Conservation (phyloP, 2,113 vertebrate genomes). For the Charina bottae region DNA sequence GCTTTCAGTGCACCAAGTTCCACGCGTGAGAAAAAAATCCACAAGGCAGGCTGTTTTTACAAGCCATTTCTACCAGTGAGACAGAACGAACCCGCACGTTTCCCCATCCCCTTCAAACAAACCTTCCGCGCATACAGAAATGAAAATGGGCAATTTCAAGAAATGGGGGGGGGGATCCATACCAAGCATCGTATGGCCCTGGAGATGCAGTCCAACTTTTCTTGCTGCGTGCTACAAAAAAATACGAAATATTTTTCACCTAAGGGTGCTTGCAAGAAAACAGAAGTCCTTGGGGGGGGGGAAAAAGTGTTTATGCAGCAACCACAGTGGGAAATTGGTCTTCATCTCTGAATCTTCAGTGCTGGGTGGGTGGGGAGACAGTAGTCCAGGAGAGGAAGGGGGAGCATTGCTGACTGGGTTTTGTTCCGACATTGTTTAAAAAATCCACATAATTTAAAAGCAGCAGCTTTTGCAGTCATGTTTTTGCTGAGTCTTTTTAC, state of each 20-base stretch:
- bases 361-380: not conserved
- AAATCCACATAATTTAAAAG: not conserved
- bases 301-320: not conserved
- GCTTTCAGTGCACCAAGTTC: not conserved
- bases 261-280: too few relatives aligned
- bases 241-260: too few relatives aligned
- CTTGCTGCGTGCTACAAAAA: too few relatives aligned
- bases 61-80: not conserved
- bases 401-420: not conserved
- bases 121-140: not conserved
- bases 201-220: too few relatives aligned
- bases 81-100: too few relatives aligned
- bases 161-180: not conserved
- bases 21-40: not conserved
- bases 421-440: not conserved
- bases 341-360: not conserved
- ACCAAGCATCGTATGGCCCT: not conserved
- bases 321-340: not conserved
- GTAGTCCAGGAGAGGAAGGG: not conserved
- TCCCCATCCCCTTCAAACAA: too few relatives aligned
- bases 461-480: conserved; percentile 37
- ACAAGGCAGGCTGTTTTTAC: not conserved
- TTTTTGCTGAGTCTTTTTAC: conserved; percentile 27
- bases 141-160: not conserved
- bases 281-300: not conserved